Conservation (phyloP, 1,140 invertebrate species). For the Anastatus disparis region DNA sequence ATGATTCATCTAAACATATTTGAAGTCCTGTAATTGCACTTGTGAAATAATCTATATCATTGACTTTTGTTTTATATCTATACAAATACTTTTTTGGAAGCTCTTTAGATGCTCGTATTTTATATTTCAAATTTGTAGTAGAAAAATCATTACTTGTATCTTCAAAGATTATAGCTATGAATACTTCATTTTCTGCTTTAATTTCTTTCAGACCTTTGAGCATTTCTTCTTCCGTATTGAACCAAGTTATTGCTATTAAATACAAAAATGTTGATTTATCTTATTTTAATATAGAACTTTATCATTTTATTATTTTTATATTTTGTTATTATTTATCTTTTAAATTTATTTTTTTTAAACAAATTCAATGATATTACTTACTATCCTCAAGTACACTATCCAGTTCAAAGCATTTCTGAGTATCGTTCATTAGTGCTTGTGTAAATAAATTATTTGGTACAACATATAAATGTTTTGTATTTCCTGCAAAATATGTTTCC, state of each 20-base stretch:
- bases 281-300: too few species aligned
- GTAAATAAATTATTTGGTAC: slow-evolving; percentile 48
- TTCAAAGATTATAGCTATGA: not conserved
- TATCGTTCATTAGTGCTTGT: slow-evolving; percentile 43
- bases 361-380: not conserved
- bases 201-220: too few species aligned
- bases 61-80: slow-evolving; percentile 27
- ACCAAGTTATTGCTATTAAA: slow-evolving; percentile 1
- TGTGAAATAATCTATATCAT: slow-evolving; percentile 31
- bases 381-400: slow-evolving; percentile 46
- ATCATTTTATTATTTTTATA: too few species aligned
- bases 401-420: slow-evolving; percentile 46
- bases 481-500: slow-evolving; percentile 44
- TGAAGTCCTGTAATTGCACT: not conserved
- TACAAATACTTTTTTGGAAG: slow-evolving; percentile 36
- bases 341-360: not conserved
- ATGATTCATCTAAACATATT: not conserved
- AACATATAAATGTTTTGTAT: slow-evolving; percentile 48
- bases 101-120: not conserved
- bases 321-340: slow-evolving; percentile 7
- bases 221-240: slow-evolving; percentile 51
- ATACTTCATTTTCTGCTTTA: too few species aligned
- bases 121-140: slow-evolving; percentile 15
- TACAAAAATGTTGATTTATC: slow-evolving; percentile 17
- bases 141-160: not conserved